Conservation (phyloP, 2,797 vertebrate genomes). For the Mus minutoides region DNA sequence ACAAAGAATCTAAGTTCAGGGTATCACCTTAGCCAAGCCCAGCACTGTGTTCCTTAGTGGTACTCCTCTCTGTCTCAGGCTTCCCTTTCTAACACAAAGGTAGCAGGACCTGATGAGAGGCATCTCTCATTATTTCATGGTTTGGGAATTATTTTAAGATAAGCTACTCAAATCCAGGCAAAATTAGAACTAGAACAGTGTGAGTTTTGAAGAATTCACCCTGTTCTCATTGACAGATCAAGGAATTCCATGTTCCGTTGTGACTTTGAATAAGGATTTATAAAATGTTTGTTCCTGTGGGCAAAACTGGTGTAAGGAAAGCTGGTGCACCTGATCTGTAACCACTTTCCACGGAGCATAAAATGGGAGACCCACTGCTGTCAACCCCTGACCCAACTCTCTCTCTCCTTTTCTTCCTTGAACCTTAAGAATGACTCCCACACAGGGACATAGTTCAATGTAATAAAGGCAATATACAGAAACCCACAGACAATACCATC, state of each 20-base stretch:
- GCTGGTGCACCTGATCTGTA: slow-evolving; percentile 28
- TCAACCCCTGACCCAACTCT: neutral
- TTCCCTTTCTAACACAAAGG: slow-evolving; percentile 49
- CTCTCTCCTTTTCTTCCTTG: neutral
- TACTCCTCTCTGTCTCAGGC: neutral
- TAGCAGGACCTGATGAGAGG: neutral
- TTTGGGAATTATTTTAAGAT: slow-evolving; percentile 75
- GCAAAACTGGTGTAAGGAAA: neutral
- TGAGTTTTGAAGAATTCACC: slow-evolving; percentile 68
- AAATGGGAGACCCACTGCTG: neutral
- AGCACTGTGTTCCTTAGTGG: neutral
- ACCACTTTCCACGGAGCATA: neutral
- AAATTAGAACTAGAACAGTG: slow-evolving; percentile 73
- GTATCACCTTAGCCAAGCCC: neutral
- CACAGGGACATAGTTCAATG: neutral
- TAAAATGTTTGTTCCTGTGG: slow-evolving; percentile 26
- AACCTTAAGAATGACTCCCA: neutral
- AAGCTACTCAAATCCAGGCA: slow-evolving; percentile 75
- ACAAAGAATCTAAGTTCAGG: neutral
- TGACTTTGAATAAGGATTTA: slow-evolving; percentile 39
- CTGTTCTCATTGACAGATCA: slow-evolving; percentile 58
- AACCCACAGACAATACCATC: neutral
- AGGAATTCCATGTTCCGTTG: slow-evolving; percentile 37
- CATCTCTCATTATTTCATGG: slow-evolving; percentile 61
- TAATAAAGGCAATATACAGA: neutral